Conservation (phyloP, 1,140 invertebrate species). For the Drosophila grimshawi region DNA sequence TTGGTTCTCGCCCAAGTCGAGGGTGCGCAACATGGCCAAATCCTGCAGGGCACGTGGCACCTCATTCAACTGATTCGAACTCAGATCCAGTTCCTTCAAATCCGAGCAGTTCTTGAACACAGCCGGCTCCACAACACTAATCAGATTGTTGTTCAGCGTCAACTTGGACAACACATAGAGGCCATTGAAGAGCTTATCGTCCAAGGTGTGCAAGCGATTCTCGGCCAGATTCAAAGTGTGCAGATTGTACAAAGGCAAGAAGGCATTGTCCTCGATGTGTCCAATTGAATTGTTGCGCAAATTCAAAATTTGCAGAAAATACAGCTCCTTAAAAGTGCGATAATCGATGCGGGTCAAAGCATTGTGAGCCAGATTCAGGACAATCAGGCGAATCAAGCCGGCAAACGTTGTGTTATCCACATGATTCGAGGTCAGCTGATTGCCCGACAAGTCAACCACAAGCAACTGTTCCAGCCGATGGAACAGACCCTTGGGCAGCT, state of each 20-base stretch:
- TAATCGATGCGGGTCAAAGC: constrained; percentile 92
- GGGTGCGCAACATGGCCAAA: constrained; percentile 92
- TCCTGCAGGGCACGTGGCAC: constrained; percentile 93
- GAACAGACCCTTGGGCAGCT: constrained; percentile 92
- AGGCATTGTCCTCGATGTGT: constrained; percentile 94
- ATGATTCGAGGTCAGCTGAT: constrained; percentile 92
- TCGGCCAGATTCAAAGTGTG: constrained; percentile 94
- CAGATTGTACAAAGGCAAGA: constrained; percentile 93
- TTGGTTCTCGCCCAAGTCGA: constrained; percentile 95
- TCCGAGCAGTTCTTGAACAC: constrained; percentile 96
- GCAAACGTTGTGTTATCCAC: constrained; percentile 93
- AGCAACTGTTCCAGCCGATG: constrained; percentile 92
- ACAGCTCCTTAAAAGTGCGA: constrained; percentile 94
- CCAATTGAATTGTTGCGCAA: constrained; percentile 94
- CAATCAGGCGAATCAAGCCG: constrained; percentile 92
- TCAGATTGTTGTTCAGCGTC: constrained; percentile 93
- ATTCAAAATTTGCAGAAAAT: constrained; percentile 94
- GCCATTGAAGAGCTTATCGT: constrained; percentile 93
- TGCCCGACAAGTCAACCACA: constrained; percentile 93
- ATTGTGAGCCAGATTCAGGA: constrained; percentile 94
- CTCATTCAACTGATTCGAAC: constrained; percentile 91
- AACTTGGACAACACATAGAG: constrained; percentile 93
- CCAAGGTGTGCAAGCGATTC: constrained; percentile 92
- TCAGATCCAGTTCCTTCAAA: constrained; percentile 95
- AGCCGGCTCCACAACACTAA: constrained; percentile 91